phyloP scores from a whole-genome alignment of 2,113 vertebrate genomes.

The Columba livia region DNA sequence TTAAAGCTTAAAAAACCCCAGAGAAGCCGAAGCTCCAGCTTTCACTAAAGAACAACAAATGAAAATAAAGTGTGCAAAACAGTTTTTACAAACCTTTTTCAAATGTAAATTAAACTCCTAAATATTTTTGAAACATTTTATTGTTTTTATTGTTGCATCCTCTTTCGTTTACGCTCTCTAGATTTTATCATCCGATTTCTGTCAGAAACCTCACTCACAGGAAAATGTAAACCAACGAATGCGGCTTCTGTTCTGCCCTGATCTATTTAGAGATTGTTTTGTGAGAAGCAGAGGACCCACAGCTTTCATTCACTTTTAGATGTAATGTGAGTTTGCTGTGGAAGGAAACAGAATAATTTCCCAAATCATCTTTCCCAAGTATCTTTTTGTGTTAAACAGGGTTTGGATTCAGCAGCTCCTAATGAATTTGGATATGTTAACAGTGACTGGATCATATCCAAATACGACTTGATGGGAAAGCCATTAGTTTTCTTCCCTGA shows the following conservation, averaged over 20 bases:
- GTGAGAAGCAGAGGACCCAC: neutral
- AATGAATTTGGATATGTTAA: constrained; percentile 57
- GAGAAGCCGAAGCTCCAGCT: neutral
- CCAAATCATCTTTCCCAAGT: neutral
- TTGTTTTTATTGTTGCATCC: neutral
- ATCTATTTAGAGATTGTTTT: neutral
- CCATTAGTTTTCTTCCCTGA: constrained; percentile 60
- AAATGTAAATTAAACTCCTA: neutral
- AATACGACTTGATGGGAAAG: constrained; percentile 66
- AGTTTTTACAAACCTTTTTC: neutral
- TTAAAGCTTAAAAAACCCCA: neutral
- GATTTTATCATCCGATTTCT: neutral
- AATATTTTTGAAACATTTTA: neutral
- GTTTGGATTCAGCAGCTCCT: constrained; percentile 45
- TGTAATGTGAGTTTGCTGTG: constrained; percentile 4
- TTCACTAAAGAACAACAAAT: neutral
- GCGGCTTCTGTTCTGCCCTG: neutral
- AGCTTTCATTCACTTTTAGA: neutral
- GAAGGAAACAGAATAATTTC: constrained; percentile 37
- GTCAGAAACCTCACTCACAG: neutral
- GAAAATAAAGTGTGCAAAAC: neutral
- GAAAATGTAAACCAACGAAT: neutral
- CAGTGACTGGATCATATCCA: constrained; percentile 59
- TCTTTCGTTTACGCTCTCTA: neutral
- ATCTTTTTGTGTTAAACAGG: constrained; percentile 6